Base-by-base conservation (phyloP, 2,113 vertebrate genomes). In the Phrynocephalus versicolor region DNA sequence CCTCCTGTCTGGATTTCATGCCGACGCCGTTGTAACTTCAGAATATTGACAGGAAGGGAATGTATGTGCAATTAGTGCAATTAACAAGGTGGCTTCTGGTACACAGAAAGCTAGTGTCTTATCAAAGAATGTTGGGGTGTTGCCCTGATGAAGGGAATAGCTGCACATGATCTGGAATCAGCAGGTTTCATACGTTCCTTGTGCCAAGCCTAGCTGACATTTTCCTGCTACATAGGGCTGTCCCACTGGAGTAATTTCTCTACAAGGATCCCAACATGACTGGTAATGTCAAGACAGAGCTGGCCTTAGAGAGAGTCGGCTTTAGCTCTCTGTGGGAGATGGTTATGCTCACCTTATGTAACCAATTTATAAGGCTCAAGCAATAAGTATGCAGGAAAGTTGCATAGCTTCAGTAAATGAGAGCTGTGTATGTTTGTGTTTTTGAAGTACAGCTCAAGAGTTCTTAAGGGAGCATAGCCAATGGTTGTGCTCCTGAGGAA, bases 1-100 rank as follows among this genome's bases (percentile, higher is more conserved):
- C 73, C 82, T 91, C 81, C 88, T 83, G 67, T 78, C 33, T 70
- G 15, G 37, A 78, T 90, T 65, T 85, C 79, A 7, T 65, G 58
- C 74, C 41, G 3, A 7, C 62, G 58, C 74, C 41, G 3, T 73
- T 30, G 19, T 23, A 14, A 0, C 60, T 60, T 16, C n/a, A 1
- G 12, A 88, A 72, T 39, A 70, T 35, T 67, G 87, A 88, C 51
- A 72, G 69, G 81, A 74, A 82, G 73, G 76, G 78, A 70, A 71
- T 81, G 76, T 73, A 80, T 88, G 72, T 81, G 90, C 62, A 88
- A 19, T 16, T 19, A 30, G 74, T 62, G 55, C 27, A 87, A 83
- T 80, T 45, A 39, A 67, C 25, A 35, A 69, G 51, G 25, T 58
- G 75, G 16, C 27, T 41, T 88, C 67, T 85, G 67, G 60, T 13